Conservation (phyloP, 2,888 invertebrate species). For the Hemistola chrysoprasaria region DNA sequence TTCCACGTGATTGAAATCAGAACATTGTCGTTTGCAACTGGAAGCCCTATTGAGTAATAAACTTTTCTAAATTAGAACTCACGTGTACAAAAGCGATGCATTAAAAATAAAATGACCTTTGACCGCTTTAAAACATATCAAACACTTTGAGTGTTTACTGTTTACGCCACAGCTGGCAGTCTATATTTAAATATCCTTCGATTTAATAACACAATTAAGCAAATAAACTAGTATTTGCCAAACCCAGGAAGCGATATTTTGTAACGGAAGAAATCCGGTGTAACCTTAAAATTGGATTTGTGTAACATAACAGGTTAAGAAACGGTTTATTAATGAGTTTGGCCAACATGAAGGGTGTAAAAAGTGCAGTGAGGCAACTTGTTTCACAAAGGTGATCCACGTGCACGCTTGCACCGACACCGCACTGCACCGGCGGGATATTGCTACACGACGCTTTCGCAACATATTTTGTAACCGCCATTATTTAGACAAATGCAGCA, state of each 20-base stretch:
- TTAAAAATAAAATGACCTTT: slow-evolving; percentile 1
- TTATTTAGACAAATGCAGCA: slow-evolving; percentile 54
- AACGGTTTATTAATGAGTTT: slow-evolving; percentile 65
- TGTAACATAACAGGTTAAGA: slow-evolving; percentile 59
- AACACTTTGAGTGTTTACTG: not conserved
- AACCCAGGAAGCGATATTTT: slow-evolving; percentile 50
- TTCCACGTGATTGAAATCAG: slow-evolving; percentile 52
- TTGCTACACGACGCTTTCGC: slow-evolving; percentile 71
- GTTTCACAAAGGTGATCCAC: slow-evolving; percentile 71
- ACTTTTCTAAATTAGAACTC: slow-evolving; percentile 16
- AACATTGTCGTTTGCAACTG: slow-evolving; percentile 40
- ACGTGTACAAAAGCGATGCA: slow-evolving; percentile 16
- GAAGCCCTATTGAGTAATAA: slow-evolving; percentile 34
- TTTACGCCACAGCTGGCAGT: not conserved
- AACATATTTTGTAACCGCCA: slow-evolving; percentile 60
- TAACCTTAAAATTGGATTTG: slow-evolving; percentile 54
- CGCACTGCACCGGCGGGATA: slow-evolving; percentile 56
- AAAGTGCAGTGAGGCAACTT: slow-evolving; percentile 64
- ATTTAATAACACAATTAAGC: slow-evolving; percentile 29
- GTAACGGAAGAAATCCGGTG: slow-evolving; percentile 61
- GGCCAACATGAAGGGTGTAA: slow-evolving; percentile 64
- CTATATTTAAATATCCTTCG: slow-evolving; percentile 26
- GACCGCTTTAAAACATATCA: not conserved
- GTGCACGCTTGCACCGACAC: slow-evolving; percentile 61
- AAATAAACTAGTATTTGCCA: slow-evolving; percentile 32